Conservation (phyloP, 2,888 invertebrate genomes). For the Pedicia rivosa region DNA sequence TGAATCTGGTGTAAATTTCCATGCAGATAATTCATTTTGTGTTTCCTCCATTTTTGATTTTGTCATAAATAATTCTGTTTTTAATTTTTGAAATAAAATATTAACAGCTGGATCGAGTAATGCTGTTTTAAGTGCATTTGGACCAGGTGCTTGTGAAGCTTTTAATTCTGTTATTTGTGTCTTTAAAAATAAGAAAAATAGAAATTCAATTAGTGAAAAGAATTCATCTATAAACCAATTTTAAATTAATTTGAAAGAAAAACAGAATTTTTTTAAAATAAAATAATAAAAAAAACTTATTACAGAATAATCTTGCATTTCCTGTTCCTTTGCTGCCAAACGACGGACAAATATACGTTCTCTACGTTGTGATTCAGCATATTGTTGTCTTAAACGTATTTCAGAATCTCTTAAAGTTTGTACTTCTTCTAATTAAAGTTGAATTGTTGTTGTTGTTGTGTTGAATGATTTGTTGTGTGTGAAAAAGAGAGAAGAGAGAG, state of each 20-base stretch:
- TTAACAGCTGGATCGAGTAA: constrained; percentile 92
- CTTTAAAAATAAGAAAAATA: constrained; percentile 32
- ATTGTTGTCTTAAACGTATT: constrained; percentile 65
- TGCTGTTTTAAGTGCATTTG: constrained; percentile 59
- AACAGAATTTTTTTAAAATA: background rate
- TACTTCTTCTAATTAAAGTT: constrained; percentile 25
- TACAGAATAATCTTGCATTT: constrained; percentile 91
- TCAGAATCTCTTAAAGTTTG: constrained; percentile 43
- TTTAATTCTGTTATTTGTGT: constrained; percentile 89
- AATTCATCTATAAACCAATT: constrained; percentile 9
- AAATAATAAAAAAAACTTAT: constrained; percentile 25
- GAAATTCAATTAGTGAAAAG: constrained; percentile 1
- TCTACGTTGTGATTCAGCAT: constrained; percentile 72
- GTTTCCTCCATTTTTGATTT: constrained; percentile 89
- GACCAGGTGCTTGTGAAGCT: constrained; percentile 67
- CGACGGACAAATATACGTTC: constrained; percentile 86
- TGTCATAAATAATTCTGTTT: constrained; percentile 76
- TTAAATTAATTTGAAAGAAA: background rate
- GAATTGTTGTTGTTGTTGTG: too few species aligned
- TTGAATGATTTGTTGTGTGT: too few species aligned
- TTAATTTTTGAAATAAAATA: constrained; percentile 76
- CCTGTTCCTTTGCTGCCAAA: constrained; percentile 90
- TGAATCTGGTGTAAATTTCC: constrained; percentile 99
- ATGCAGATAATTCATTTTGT: constrained; percentile 92
- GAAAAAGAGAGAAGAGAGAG: too few species aligned